Conservation (phyloP, 2,888 invertebrate genomes). For the Drosophila mulleri region DNA sequence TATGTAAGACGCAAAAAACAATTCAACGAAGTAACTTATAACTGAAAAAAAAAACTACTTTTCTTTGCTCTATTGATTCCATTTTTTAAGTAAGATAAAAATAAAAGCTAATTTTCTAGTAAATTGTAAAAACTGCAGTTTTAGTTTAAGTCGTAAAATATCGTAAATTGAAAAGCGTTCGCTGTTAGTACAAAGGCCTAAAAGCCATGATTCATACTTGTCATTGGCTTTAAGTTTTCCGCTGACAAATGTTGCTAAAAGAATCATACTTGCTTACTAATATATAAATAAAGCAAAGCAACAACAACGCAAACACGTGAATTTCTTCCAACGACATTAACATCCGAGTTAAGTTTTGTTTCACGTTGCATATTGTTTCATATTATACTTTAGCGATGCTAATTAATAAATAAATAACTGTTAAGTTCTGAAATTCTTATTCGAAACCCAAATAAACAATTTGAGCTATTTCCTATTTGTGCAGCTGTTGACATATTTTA, state of each 20-base stretch:
- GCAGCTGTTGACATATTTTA: conserved; percentile 32
- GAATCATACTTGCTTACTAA: not conserved
- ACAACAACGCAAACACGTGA: conserved; percentile 27
- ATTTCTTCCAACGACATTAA: conserved; percentile 26
- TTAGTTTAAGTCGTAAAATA: not conserved
- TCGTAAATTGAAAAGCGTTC: not conserved
- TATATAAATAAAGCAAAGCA: not conserved
- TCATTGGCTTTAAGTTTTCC: not conserved
- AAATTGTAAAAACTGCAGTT: not conserved
- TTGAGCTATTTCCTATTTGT: conserved; percentile 13
- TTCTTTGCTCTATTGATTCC: no score
- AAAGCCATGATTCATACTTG: conserved; percentile 6
- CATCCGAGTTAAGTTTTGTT: conserved; percentile 12
- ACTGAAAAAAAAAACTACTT: no score
- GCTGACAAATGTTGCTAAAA: not conserved
- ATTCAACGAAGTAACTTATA: not conserved
- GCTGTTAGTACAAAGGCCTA: not conserved
- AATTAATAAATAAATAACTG: conserved; percentile 1
- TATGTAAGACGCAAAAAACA: not conserved
- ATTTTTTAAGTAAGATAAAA: not conserved
- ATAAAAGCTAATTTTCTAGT: not conserved
- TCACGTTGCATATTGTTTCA: conserved; percentile 3
- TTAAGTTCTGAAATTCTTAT: not conserved
- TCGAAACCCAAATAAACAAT: not conserved
- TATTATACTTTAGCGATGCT: not conserved